Percentiles rank a stretch among this genome's conserved stretches.
These are phyloP conservation scores for Orthonychiurus folsomi DNA, from an alignment of 2,888 invertebrate species.

Conservation along the genomic window DNA sequence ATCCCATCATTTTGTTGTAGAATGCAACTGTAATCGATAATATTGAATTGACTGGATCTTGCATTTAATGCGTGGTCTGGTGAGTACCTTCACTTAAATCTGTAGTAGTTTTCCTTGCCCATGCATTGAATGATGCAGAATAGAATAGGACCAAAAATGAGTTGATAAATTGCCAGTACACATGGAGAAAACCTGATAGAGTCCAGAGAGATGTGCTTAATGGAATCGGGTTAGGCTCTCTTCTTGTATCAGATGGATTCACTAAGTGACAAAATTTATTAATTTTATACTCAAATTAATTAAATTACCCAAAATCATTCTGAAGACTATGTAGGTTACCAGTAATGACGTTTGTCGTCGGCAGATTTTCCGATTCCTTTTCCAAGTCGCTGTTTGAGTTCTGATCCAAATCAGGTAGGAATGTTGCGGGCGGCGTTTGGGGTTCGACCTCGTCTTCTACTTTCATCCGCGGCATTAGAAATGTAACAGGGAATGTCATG, in stretches of 20 bases:
- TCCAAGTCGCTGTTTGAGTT: too few relatives aligned
- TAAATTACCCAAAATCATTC: too few relatives aligned
- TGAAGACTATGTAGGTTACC: too few relatives aligned
- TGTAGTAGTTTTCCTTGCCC: slow-evolving; percentile 30
- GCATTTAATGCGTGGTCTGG: too few relatives aligned
- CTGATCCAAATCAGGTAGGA: too few relatives aligned
- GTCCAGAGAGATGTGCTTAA: slow-evolving; percentile 21
- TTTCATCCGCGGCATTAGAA: slow-evolving; percentile 31
- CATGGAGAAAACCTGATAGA: slow-evolving; percentile 29
- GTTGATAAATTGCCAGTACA: slow-evolving; percentile 37
- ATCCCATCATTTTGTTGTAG: slow-evolving; percentile 33
- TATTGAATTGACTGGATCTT: neutral
- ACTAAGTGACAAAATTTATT: too few relatives aligned
- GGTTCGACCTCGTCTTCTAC: slow-evolving; percentile 20
- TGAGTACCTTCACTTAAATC: slow-evolving; percentile 25
- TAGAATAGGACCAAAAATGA: slow-evolving; percentile 35
- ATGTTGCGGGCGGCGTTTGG: too few relatives aligned
- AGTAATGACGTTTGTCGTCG: neutral
- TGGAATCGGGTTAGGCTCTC: too few relatives aligned
- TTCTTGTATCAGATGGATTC: too few relatives aligned
- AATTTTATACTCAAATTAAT: too few relatives aligned
- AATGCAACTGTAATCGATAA: slow-evolving; percentile 31
- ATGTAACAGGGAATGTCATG: slow-evolving; percentile 29
- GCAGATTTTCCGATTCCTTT: too few relatives aligned
- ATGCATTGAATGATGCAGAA: slow-evolving; percentile 32